Conservation (phyloP, 2,113 vertebrate genomes). For the Piprites chloris region DNA sequence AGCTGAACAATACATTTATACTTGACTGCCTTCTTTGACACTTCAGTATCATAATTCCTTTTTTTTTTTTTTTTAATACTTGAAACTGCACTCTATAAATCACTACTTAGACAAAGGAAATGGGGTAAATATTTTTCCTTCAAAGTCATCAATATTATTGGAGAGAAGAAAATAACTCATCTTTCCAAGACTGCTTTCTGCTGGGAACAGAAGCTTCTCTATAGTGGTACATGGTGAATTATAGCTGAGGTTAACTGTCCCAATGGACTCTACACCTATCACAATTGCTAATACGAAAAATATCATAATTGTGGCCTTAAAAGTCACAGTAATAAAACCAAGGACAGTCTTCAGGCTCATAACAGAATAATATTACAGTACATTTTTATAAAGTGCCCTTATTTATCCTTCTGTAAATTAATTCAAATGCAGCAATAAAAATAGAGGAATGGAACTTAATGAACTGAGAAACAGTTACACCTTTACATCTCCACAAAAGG, state of each 20-base stretch:
- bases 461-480: background rate
- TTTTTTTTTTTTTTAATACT: background rate
- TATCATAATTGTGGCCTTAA: background rate
- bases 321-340: slow-evolving; percentile 33
- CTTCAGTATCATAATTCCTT: background rate
- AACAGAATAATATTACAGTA: slow-evolving; percentile 32
- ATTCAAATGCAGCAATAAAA: background rate
- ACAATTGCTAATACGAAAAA: background rate
- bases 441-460: background rate
- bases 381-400: slow-evolving; percentile 45
- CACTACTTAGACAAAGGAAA: background rate
- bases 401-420: slow-evolving; percentile 31
- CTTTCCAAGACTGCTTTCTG: background rate
- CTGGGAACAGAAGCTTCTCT: background rate
- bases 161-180: background rate
- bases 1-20: background rate
- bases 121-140: background rate
- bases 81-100: background rate
- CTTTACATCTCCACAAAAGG: background rate
- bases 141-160: background rate
- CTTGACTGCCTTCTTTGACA: background rate
- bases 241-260: background rate
- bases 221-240: background rate
- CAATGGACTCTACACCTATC: background rate
- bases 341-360: slow-evolving; percentile 22